phyloP scores from a whole-genome alignment of 2,113 vertebrate species.

The Diadophis punctatus region DNA sequence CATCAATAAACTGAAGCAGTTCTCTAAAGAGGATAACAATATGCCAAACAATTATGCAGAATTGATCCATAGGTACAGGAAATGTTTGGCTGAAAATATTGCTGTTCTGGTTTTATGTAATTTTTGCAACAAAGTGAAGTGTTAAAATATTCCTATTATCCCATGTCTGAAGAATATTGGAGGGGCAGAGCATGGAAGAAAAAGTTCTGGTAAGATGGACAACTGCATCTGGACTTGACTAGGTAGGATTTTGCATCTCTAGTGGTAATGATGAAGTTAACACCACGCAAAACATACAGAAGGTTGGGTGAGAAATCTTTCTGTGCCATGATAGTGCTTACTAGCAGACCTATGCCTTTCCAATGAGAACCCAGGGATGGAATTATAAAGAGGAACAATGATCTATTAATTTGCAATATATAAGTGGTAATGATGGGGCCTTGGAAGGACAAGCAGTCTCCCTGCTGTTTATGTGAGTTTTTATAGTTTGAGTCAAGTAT shows the following conservation, averaged over 20 bases:
- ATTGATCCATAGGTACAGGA: background rate
- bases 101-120: background rate
- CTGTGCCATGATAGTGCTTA: background rate
- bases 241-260: background rate
- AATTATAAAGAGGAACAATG: background rate
- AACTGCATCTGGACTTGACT: background rate
- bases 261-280: background rate
- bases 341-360: background rate
- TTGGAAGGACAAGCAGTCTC: background rate
- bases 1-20: background rate
- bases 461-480: background rate
- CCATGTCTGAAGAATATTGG: background rate
- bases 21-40: background rate
- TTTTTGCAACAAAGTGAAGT: background rate
- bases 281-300: background rate
- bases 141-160: background rate
- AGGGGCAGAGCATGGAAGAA: background rate
- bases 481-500: background rate
- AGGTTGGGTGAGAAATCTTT: background rate
- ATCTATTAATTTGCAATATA: background rate
- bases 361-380: background rate
- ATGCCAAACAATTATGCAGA: background rate
- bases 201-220: background rate
- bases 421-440: background rate
- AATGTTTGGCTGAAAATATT: background rate